phyloP scores from a whole-genome alignment of 2,888 invertebrate genomes.

The Stictocephala bisonia region DNA sequence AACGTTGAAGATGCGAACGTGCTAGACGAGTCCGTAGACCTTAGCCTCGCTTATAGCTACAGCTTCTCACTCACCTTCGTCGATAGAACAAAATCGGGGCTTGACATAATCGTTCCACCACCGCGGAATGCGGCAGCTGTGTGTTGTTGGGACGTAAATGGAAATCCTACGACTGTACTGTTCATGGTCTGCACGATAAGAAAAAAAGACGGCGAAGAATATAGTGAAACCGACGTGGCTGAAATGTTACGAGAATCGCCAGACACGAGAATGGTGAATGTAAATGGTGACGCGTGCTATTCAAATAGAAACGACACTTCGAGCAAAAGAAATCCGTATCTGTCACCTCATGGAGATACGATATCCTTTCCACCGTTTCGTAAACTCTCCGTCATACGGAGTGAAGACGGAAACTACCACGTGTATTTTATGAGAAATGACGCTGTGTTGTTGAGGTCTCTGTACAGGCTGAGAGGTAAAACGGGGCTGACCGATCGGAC shows the following conservation, averaged over 20 bases:
- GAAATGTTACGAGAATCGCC: no score
- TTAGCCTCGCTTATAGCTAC: neutral
- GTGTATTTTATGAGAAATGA: neutral
- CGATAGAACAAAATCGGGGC: neutral
- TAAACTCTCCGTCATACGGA: neutral
- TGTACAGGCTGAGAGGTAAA: neutral
- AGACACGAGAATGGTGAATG: no score
- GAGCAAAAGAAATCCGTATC: no score
- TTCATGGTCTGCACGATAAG: neutral
- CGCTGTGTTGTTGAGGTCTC: neutral
- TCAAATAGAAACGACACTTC: no score
- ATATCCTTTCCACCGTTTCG: conserved; percentile 9
- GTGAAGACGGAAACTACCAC: conserved; percentile 7
- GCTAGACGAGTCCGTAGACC: neutral
- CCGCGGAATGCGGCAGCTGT: neutral
- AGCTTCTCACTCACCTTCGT: conserved; percentile 8
- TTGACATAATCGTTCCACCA: neutral
- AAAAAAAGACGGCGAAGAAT: neutral
- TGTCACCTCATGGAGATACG: no score
- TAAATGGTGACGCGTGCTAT: no score
- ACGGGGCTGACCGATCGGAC: no score
- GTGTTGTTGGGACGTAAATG: neutral
- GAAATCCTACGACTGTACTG: neutral
- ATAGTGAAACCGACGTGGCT: neutral
- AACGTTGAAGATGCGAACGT: conserved; percentile 21